Base-by-base conservation (phyloP, 2,797 vertebrate genomes). In the Macropodus opercularis region DNA sequence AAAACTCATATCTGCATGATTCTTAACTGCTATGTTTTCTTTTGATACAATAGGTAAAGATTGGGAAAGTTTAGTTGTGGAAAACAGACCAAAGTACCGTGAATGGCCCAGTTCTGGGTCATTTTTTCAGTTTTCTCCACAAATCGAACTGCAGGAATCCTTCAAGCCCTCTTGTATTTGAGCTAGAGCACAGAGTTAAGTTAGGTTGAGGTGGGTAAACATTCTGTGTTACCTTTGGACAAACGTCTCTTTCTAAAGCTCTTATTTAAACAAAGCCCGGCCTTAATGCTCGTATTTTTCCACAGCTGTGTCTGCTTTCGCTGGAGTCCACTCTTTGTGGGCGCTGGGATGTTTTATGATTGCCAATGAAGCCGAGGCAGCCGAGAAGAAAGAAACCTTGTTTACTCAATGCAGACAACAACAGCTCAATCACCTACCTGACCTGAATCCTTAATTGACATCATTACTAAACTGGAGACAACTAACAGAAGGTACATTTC, bases 391-490 rank as follows among this genome's bases (percentile, higher is more conserved):
- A 87, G 75, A 77, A 77, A 83, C 73, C 84, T 85, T 90, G 89
- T 90, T 90, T 89, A 89, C 80, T 83, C 84, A 75, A 69, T 60
- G 63, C 72, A 77, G 86, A 90, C 89, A 91, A 89, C 86, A 90
- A 89, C 85, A 81, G 82, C 88, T 89, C 87, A 85, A 87, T 89
- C 88, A 86, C 71, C 72, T 41, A 71, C 87, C 76, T 84, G 89
- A 87, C 78, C 83, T 58, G 86, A 84, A 90, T 91, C 35, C 73
- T 66, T 89, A 89, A 91, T 89, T 88, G 80, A 66, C 43, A 58
- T 86, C 86, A 88, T 91, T 90, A 89, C 89, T 89, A 85, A 84
- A 75, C 68, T 10, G 39, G 63, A 59, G 80, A 85, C 85, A 77
- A 79, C 61, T 47, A 47, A 63, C 71, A 69, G 58, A 59, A 80